Percentiles rank a stretch among this genome's conserved stretches.
These are phyloP conservation scores for Cebidichthys violaceus DNA, from an alignment of 2,113 vertebrate genomes.

Conservation along the genomic window DNA sequence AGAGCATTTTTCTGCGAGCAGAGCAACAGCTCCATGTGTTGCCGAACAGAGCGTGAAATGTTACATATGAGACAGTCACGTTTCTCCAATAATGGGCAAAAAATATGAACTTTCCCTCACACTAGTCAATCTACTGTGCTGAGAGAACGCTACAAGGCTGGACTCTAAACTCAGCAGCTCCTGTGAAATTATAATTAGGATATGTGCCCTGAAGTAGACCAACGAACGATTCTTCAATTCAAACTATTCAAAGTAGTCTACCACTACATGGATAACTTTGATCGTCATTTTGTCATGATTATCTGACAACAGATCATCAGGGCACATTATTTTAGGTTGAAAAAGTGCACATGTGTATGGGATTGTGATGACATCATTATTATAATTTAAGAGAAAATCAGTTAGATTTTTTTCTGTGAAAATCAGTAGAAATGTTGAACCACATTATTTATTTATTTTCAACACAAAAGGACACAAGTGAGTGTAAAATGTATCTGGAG, in stretches of 20 bases:
- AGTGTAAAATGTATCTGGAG: not conserved
- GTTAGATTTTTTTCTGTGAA: not conserved
- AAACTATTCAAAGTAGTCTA: not conserved
- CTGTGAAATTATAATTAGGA: not conserved
- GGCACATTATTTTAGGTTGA: not conserved
- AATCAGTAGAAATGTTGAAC: not conserved
- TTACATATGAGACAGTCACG: not conserved
- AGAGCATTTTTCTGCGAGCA: slow-evolving; percentile 12
- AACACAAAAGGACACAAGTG: not conserved
- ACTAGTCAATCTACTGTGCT: not conserved
- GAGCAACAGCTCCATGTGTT: slow-evolving; percentile 19
- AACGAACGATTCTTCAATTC: not conserved
- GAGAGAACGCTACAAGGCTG: not conserved
- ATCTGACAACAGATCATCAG: not conserved
- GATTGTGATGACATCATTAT: not conserved
- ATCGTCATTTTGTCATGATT: not conserved
- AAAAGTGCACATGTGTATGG: not conserved
- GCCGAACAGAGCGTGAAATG: not conserved
- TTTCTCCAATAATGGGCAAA: not conserved
- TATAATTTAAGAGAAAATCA: not conserved
- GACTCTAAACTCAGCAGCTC: not conserved
- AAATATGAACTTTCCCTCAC: not conserved
- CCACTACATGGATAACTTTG: not conserved
- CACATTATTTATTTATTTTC: not conserved
- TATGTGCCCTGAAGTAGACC: not conserved